Evolutionary conservation across 2,888 invertebrate genomes (phyloP), one percentile per base, ranked within the genome.

Genomic region (Dolomedes plantarius): DNA sequence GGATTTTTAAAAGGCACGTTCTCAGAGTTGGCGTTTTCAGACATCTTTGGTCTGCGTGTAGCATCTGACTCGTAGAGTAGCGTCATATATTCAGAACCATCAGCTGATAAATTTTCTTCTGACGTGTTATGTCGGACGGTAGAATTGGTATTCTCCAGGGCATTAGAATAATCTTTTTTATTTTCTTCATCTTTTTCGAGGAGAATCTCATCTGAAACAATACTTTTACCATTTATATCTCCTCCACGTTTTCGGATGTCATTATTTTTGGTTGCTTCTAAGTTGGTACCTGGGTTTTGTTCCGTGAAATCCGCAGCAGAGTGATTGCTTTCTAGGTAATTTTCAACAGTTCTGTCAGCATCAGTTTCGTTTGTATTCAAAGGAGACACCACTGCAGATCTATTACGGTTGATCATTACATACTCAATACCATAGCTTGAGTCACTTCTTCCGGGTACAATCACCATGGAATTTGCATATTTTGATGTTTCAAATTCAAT

Each of bases 21-120:
- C 23, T 69, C 74, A 11, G 36, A 27, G 23, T 72, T 56, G 0
- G 29, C 31, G 0, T 39, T 36, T 27, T 75, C 74, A 0, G 74
- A 62, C 85, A 86, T 86, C 23, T 86, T 86, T 0, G 85, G 62
- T 1, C 64, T 68, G 0, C 85, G 78, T 0, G 32, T 23, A 11
- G 31, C 3, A 9, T 77, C 77, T 0, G 67, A 31, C 9, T 77
- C 67, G 1, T 50, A 69, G 0, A 41, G 16, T 2, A 27, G 41
- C 23, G 69, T 69, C 27, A 7, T 13, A 7, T 41, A 28, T 13
- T 69, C 69, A 3, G 41, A 69, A 41, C 16, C 41, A 28, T 69
- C 41, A 7, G 36, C 23, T 5, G 41, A 32, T 16, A 69, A 27
- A 0, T 13, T 41, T 23, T 68, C 68, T 1, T 3, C 9, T 23